Percentiles rank a stretch among this genome's conserved stretches.
Conservation (phyloP, 2,888 invertebrate species). For the Coelinius sp. region DNA sequence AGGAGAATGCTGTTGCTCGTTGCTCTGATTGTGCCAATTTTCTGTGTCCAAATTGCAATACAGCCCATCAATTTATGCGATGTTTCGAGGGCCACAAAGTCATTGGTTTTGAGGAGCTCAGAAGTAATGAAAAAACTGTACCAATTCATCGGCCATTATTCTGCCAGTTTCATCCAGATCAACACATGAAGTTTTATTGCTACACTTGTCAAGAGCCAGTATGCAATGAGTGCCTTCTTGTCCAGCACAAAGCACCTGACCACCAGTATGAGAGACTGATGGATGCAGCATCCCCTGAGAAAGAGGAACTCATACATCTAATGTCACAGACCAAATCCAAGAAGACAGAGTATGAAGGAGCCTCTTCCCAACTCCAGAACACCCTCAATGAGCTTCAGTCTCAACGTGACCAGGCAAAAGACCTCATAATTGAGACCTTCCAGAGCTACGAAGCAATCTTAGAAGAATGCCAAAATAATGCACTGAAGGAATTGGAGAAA, state of each 20-base stretch:
- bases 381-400: slow-evolving; percentile 88
- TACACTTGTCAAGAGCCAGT: slow-evolving; percentile 85
- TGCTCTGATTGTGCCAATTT: slow-evolving; percentile 97
- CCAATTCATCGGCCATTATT: slow-evolving; percentile 92
- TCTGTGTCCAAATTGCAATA: slow-evolving; percentile 93
- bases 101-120: slow-evolving; percentile 88
- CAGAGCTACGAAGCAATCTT: slow-evolving; percentile 86
- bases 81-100: slow-evolving; percentile 97
- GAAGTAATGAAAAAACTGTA: slow-evolving; percentile 83
- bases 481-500: slow-evolving; percentile 81
- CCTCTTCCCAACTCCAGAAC: slow-evolving; percentile 82
- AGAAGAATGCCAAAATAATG: slow-evolving; percentile 84
- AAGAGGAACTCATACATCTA: slow-evolving; percentile 82
- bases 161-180: slow-evolving; percentile 85
- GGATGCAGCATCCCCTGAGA: slow-evolving; percentile 84
- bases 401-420: slow-evolving; percentile 88
- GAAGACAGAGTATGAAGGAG: slow-evolving; percentile 82
- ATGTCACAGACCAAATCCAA: slow-evolving; percentile 84
- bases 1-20: slow-evolving; percentile 93
- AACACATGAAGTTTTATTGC: slow-evolving; percentile 91
- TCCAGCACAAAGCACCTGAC: slow-evolving; percentile 85
- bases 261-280: slow-evolving; percentile 88
- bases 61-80: slow-evolving; percentile 96
- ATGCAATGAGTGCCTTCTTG: slow-evolving; percentile 89
- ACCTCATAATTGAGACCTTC: slow-evolving; percentile 85